Evolutionary conservation across 2,113 vertebrate species (phyloP).

Genomic region (Melanostigma gelatinosum): DNA sequence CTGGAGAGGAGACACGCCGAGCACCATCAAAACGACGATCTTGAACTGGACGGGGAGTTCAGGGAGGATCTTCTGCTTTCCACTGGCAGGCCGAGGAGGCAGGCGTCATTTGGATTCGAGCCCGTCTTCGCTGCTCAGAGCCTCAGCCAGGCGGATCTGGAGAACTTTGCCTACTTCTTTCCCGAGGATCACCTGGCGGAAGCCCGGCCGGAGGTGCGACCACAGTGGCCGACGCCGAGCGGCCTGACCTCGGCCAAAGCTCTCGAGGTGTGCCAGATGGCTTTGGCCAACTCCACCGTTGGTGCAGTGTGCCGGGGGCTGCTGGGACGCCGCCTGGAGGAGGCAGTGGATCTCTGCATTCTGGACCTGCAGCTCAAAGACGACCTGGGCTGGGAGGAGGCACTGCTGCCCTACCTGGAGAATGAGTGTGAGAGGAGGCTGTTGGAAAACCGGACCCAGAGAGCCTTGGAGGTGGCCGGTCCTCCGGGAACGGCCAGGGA

Average conservation of each 20-base stretch:
- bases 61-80: constrained; percentile 56
- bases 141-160: constrained; percentile 71
- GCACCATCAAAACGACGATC: neutral
- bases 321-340: constrained; percentile 82
- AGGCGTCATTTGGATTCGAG: constrained; percentile 60
- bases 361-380: constrained; percentile 87
- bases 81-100: constrained; percentile 43
- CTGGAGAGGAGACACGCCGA: constrained; percentile 29
- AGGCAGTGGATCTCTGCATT: constrained; percentile 84
- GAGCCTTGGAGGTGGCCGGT: constrained; percentile 29
- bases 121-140: constrained; percentile 61
- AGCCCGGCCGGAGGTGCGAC: constrained; percentile 41
- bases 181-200: constrained; percentile 85
- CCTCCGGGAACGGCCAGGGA: constrained; percentile 35
- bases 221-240: constrained; percentile 82
- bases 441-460: constrained; percentile 73
- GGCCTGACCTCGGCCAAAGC: constrained; percentile 83
- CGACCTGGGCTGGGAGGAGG: constrained; percentile 81
- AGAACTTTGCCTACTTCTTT: constrained; percentile 85
- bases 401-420: constrained; percentile 83
- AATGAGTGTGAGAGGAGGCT: constrained; percentile 87
- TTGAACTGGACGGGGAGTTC: constrained; percentile 31
- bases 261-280: constrained; percentile 79
- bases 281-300: constrained; percentile 82
- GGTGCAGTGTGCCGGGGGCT: constrained; percentile 79